A percentile compares a stretch with the other conserved stretches of the same genome.
phyloP scores from a whole-genome alignment of 2,797 vertebrate species.

The Cuculus canorus region DNA sequence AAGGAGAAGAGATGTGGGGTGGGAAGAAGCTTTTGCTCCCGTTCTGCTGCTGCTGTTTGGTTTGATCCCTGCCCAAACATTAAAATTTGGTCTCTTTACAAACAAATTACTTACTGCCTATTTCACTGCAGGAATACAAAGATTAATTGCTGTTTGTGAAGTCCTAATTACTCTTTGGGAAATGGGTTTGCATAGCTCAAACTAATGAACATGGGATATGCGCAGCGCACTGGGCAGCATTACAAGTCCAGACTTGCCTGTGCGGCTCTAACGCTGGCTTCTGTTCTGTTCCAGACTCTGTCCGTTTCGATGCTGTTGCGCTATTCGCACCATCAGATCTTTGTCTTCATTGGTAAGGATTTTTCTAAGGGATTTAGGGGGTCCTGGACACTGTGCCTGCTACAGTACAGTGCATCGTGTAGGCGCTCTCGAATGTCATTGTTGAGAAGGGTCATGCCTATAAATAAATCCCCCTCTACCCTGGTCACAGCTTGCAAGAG shows the following conservation, averaged over 20 bases:
- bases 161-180: background rate
- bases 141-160: conserved; percentile 16
- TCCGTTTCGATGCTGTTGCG: conserved; percentile 96
- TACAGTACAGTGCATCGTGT: fast-evolving
- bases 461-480: background rate
- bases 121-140: conserved; percentile 4
- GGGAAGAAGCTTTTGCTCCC: background rate
- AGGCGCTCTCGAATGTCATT: fast-evolving
- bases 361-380: background rate
- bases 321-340: conserved; percentile 98
- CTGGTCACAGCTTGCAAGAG: fast-evolving
- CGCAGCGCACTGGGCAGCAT: fast-evolving
- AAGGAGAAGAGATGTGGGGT: background rate
- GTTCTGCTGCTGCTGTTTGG: background rate
- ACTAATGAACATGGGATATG: background rate
- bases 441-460: background rate
- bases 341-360: conserved; percentile 95
- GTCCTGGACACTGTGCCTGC: background rate
- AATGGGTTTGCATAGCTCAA: background rate
- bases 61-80: background rate
- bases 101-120: background rate
- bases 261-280: background rate
- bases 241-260: background rate
- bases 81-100: background rate
- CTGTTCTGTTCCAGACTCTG: conserved; percentile 83